Percentiles rank a stretch among this genome's conserved stretches.
Conservation (phyloP, 2,888 invertebrate genomes). For the Mantis religiosa region DNA sequence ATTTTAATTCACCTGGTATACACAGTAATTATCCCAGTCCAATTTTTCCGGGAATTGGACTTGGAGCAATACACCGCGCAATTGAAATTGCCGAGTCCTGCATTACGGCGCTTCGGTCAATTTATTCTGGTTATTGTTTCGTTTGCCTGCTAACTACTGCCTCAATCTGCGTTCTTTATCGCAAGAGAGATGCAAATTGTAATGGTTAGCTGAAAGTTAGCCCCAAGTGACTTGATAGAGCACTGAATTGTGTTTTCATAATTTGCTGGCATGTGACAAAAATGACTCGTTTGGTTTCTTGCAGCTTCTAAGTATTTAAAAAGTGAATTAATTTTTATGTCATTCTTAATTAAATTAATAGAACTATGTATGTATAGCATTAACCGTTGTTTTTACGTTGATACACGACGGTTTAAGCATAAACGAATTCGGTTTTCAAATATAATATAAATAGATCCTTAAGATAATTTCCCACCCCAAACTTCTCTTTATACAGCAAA, state of each 20-base stretch:
- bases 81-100: background rate
- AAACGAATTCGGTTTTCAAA: too few relatives aligned
- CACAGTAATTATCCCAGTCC: background rate
- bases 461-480: too few relatives aligned
- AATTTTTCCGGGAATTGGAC: background rate
- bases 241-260: background rate
- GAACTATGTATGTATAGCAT: too few relatives aligned
- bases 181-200: background rate
- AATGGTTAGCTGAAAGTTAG: background rate
- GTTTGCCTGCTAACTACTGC: background rate
- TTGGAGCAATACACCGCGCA: background rate
- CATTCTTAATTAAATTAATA: too few relatives aligned
- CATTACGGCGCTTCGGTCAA: background rate
- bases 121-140: background rate
- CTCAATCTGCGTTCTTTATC: background rate
- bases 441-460: too few relatives aligned
- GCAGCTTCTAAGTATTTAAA: too few relatives aligned
- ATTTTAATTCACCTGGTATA: background rate
- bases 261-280: background rate
- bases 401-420: too few relatives aligned
- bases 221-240: background rate
- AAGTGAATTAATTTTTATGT: too few relatives aligned
- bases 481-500: too few relatives aligned
- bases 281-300: background rate
- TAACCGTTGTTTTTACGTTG: too few relatives aligned